Evolutionary conservation across 2,797 vertebrate species (phyloP).

Genomic region (Malacoctenus gilli): DNA sequence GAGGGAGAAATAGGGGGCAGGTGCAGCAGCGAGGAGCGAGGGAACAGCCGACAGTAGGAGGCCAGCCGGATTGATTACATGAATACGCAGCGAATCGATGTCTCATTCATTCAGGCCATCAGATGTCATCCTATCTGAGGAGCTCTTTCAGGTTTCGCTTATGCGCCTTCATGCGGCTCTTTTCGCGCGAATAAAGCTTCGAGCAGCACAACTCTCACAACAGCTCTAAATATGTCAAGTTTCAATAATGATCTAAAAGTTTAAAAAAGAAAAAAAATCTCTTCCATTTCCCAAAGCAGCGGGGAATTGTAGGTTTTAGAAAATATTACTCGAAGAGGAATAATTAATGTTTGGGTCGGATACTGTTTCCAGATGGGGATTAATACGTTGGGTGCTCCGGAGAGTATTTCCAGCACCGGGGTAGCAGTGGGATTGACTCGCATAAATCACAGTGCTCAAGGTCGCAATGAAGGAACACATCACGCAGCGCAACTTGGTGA

Average conservation of each 20-base stretch:
- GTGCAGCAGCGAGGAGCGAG: slow-evolving; percentile 29
- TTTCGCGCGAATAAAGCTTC: not conserved
- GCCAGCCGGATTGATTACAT: slow-evolving; percentile 41
- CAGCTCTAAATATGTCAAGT: not conserved
- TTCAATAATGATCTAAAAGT: not conserved
- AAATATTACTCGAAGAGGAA: not conserved
- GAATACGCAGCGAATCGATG: slow-evolving; percentile 52
- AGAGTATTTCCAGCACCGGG: slow-evolving; percentile 12
- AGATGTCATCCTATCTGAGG: slow-evolving; percentile 26
- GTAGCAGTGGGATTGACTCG: not conserved
- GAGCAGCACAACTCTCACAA: not conserved
- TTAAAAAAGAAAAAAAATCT: not conserved
- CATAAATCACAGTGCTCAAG: not conserved
- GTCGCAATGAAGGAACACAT: not conserved
- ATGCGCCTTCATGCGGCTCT: not conserved
- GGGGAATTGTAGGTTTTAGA: slow-evolving; percentile 1
- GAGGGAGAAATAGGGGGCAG: slow-evolving; percentile 50
- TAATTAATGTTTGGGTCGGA: not conserved
- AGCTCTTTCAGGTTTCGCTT: slow-evolving; percentile 17
- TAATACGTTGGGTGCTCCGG: not conserved
- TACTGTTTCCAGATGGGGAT: slow-evolving; percentile 1
- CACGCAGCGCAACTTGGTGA: not conserved
- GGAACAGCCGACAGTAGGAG: slow-evolving; percentile 17
- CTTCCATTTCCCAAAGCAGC: not conserved
- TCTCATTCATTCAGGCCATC: slow-evolving; percentile 42